Evolutionary conservation across 2,888 invertebrate species (phyloP).

Genomic region (Aquatica leii): DNA sequence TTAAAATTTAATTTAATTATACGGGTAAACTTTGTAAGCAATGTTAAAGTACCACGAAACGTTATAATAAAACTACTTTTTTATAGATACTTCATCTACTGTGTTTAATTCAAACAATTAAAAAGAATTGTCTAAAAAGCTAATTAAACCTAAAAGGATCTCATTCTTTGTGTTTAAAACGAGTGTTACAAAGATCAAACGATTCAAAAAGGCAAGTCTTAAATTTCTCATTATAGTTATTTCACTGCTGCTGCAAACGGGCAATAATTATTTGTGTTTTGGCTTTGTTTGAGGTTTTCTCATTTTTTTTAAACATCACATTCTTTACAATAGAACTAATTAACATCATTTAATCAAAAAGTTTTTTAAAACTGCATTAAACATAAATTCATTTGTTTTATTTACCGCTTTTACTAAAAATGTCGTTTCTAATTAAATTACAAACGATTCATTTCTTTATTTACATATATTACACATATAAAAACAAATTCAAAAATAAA

Average conservation of each 20-base stretch:
- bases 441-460: too few species aligned
- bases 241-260: constrained; percentile 27
- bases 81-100: constrained; percentile 10
- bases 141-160: constrained; percentile 38
- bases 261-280: constrained; percentile 36
- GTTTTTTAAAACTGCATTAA: constrained; percentile 6
- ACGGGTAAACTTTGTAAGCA: not conserved
- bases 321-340: constrained; percentile 29
- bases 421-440: too few species aligned
- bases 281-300: constrained; percentile 23
- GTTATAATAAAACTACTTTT: not conserved
- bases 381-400: too few species aligned
- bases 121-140: constrained; percentile 26
- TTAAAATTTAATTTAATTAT: constrained; percentile 1
- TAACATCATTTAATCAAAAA: constrained; percentile 27
- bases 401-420: too few species aligned
- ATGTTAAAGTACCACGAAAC: too few species aligned
- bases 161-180: constrained; percentile 34
- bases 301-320: constrained; percentile 19
- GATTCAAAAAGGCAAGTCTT: constrained; percentile 36
- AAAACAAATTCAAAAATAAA: too few species aligned
- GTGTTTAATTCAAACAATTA: constrained; percentile 22
- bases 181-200: constrained; percentile 38
- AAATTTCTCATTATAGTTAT: constrained; percentile 38
- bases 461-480: too few species aligned